These are phyloP conservation scores for Drosophila subobscura DNA, from an alignment of 1,140 invertebrate species.

Conservation along the genomic window DNA sequence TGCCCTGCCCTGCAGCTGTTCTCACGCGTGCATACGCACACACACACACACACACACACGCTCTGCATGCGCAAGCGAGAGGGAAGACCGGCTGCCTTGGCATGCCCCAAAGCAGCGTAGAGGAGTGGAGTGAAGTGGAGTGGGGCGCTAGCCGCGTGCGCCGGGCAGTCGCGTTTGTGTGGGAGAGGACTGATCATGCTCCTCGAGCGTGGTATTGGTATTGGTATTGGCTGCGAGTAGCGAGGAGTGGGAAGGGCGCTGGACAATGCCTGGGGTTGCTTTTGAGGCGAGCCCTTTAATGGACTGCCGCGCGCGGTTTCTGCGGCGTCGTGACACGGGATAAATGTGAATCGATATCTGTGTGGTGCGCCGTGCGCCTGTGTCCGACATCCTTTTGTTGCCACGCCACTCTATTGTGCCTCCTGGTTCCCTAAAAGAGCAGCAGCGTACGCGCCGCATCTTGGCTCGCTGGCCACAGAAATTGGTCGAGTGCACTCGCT, in stretches of 20 bases:
- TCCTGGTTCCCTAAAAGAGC: constrained; percentile 45
- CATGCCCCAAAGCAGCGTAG: constrained; percentile 56
- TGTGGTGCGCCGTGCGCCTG: constrained; percentile 30
- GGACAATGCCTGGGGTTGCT: constrained; percentile 48
- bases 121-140: constrained; percentile 19
- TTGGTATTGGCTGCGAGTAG: neutral
- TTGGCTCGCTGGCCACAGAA: constrained; percentile 61
- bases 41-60: neutral
- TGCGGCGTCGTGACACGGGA: constrained; percentile 71
- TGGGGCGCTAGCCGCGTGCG: constrained; percentile 43
- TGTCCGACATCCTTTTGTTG: constrained; percentile 48
- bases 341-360: constrained; percentile 69
- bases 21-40: constrained; percentile 28
- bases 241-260: constrained; percentile 15
- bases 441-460: constrained; percentile 40
- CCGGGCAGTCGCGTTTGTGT: constrained; percentile 47
- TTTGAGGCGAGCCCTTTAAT: constrained; percentile 63
- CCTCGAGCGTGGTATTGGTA: too few relatives aligned
- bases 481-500: constrained; percentile 79
- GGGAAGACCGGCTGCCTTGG: constrained; percentile 42
- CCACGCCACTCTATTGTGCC: constrained; percentile 12
- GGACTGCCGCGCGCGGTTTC: constrained; percentile 67
- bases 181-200: constrained; percentile 52
- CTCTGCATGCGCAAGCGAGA: constrained; percentile 10
- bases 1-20: constrained; percentile 49